phyloP scores from a whole-genome alignment of 2,797 vertebrate genomes.

The Remorina albescens region DNA sequence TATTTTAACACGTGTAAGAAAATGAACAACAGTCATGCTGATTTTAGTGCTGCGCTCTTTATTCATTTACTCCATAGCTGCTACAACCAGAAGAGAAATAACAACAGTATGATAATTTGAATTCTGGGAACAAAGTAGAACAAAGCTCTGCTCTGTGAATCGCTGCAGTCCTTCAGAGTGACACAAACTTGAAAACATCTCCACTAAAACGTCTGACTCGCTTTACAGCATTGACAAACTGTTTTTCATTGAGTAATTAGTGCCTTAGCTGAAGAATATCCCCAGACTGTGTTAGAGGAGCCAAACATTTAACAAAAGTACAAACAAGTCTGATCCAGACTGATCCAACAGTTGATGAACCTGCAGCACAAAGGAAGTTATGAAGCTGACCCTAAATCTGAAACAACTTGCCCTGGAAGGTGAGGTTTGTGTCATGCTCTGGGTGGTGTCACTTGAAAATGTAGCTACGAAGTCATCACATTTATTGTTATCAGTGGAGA shows the following conservation, averaged over 20 bases:
- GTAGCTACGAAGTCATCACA: neutral
- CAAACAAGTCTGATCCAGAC: neutral
- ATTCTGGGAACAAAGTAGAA: neutral
- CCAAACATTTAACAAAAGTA: too few relatives aligned
- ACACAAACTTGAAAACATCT: neutral
- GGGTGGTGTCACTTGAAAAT: neutral
- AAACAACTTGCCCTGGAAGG: conserved; percentile 25
- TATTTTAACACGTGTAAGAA: neutral
- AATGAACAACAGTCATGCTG: neutral
- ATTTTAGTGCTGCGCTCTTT: neutral
- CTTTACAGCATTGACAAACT: too few relatives aligned
- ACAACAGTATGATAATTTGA: conserved; percentile 14
- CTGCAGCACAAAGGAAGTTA: neutral
- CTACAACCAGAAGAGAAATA: neutral
- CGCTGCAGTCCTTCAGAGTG: conserved; percentile 3
- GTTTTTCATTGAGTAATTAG: too few relatives aligned
- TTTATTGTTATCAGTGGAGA: neutral
- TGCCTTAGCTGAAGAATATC: too few relatives aligned
- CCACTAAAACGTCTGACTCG: too few relatives aligned
- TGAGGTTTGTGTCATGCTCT: conserved; percentile 11
- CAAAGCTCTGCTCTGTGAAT: neutral
- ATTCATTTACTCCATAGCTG: neutral
- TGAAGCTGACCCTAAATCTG: conserved; percentile 19
- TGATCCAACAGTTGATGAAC: neutral
- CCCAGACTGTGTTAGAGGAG: too few relatives aligned